A percentile compares a stretch with the other conserved stretches of the same genome.
phyloP scores from a whole-genome alignment of 1,140 invertebrate species.

The Galleria mellonella region DNA sequence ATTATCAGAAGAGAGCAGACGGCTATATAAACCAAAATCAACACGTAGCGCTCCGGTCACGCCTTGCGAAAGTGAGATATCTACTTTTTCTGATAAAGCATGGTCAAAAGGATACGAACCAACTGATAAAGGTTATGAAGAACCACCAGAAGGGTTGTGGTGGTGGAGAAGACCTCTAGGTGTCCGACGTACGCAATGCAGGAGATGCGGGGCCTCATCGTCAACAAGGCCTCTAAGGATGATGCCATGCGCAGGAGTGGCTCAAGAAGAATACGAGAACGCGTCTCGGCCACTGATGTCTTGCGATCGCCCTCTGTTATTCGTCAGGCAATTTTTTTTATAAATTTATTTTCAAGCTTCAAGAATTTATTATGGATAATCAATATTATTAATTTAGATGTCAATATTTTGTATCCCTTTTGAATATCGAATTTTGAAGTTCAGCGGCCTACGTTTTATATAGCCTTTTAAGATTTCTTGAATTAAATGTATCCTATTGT shows the following conservation, averaged over 20 bases:
- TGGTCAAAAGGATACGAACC: constrained; percentile 14
- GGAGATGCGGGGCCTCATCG: constrained; percentile 43
- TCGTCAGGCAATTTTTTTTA: constrained; percentile 53
- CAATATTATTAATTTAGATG: no score
- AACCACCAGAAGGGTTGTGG: constrained; percentile 45
- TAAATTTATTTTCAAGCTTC: constrained; percentile 10
- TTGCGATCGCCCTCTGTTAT: constrained; percentile 48
- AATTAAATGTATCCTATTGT: no score
- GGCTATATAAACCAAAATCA: constrained; percentile 38
- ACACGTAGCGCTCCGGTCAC: constrained; percentile 53
- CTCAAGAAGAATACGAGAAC: constrained; percentile 29
- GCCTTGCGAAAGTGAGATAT: constrained; percentile 54
- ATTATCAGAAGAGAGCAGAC: constrained; percentile 38
- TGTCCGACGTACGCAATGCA: constrained; percentile 37
- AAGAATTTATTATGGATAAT: no score
- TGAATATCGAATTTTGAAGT: no score
- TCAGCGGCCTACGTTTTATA: no score
- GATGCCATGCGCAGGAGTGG: constrained; percentile 35
- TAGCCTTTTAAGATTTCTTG: no score
- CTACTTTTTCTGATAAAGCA: constrained; percentile 37
- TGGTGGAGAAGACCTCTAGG: constrained; percentile 54
- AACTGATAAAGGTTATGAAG: constrained; percentile 25
- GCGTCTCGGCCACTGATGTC: constrained; percentile 33
- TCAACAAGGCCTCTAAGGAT: constrained; percentile 47
- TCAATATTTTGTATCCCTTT: no score